These are phyloP conservation scores for Heterotilapia buettikoferi DNA, from an alignment of 2,113 vertebrate genomes.

Conservation along the genomic window DNA sequence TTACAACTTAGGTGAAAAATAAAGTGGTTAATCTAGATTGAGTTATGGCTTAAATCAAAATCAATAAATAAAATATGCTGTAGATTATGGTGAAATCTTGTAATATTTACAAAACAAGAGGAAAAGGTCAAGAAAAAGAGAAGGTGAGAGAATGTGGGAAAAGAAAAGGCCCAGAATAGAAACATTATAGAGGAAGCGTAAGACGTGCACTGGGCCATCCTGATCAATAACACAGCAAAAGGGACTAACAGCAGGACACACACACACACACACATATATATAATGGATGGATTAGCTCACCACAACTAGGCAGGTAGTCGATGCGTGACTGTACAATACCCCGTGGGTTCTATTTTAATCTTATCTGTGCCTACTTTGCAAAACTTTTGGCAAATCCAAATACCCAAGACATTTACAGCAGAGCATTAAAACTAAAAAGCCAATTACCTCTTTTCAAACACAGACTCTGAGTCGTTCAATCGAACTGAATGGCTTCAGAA, in stretches of 20 bases:
- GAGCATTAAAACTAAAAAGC: neutral
- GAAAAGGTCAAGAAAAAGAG: neutral
- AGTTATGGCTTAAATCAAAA: neutral
- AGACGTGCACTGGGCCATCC: neutral
- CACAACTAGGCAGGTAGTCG: neutral
- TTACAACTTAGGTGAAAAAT: neutral
- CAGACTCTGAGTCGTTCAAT: neutral
- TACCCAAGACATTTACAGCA: neutral
- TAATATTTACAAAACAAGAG: neutral
- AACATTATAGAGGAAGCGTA: neutral
- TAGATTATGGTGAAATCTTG: neutral
- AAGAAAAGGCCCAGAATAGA: neutral
- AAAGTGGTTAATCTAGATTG: neutral
- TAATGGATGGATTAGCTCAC: neutral
- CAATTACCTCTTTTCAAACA: neutral
- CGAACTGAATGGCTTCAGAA: neutral
- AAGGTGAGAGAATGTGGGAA: neutral
- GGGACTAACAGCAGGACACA: neutral
- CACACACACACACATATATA: neutral
- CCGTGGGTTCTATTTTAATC: neutral
- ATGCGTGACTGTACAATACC: neutral
- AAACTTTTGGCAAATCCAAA: neutral
- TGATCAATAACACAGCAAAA: constrained; percentile 1
- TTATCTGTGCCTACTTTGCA: neutral
- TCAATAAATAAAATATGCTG: neutral